These are phyloP conservation scores for Halocaridina rubra DNA, from an alignment of 2,888 invertebrate genomes.

Conservation along the genomic window DNA sequence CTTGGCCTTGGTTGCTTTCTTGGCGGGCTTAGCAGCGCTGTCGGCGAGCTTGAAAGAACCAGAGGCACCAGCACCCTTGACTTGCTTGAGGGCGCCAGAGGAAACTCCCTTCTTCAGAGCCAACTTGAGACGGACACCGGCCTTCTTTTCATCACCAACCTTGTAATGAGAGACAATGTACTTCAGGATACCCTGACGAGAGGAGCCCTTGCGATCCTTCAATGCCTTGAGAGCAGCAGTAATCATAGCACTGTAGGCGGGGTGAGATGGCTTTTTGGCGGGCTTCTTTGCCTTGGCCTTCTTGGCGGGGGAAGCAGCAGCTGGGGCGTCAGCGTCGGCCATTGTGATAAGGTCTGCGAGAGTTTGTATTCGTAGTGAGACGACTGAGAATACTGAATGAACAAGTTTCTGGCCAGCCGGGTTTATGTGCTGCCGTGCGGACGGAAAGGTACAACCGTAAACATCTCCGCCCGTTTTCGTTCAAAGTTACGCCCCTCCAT, in stretches of 20 bases:
- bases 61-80: conserved; percentile 52
- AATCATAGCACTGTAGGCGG: conserved; percentile 44
- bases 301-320: conserved; percentile 23
- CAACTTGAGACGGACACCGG: conserved; percentile 35
- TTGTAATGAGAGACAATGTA: conserved; percentile 40
- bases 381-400: not conserved
- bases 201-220: conserved; percentile 43
- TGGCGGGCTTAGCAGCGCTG: conserved; percentile 1
- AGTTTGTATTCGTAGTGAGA: not conserved
- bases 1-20: not conserved
- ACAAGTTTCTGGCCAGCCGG: not conserved
- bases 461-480: conserved; percentile 53
- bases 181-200: conserved; percentile 49
- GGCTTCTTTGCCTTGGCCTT: conserved; percentile 34
- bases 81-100: conserved; percentile 45
- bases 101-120: conserved; percentile 48
- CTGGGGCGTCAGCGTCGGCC: conserved; percentile 1
- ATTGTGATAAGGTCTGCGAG: not conserved
- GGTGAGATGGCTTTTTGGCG: conserved; percentile 34
- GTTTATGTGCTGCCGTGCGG: not conserved
- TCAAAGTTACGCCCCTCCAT: conserved; percentile 21
- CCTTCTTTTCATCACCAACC: conserved; percentile 54
- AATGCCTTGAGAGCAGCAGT: conserved; percentile 32
- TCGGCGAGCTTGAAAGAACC: conserved; percentile 51
- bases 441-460: conserved; percentile 46